Evolutionary conservation across 2,888 invertebrate species (phyloP).

Genomic region (Ormia ochracea): DNA sequence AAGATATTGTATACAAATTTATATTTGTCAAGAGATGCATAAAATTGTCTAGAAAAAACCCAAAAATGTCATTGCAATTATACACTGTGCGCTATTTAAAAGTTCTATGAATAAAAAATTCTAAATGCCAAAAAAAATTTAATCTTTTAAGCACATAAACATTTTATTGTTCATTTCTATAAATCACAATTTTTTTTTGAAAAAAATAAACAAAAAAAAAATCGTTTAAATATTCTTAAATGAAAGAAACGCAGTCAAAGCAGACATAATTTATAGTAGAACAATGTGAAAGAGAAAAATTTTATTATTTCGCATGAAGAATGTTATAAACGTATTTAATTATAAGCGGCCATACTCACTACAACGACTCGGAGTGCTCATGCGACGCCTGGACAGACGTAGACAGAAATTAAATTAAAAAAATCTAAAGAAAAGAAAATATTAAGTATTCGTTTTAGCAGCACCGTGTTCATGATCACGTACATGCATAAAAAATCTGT

Average conservation of each 20-base stretch:
- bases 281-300: neutral
- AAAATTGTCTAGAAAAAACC: too few species aligned
- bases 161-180: neutral
- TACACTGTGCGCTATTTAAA: too few species aligned
- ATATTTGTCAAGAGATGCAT: too few species aligned
- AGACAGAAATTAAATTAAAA: neutral
- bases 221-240: neutral
- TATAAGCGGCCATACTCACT: neutral
- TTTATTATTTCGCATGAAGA: neutral
- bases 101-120: too few species aligned
- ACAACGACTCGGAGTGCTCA: neutral
- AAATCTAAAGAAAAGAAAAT: neutral
- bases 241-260: neutral
- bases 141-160: neutral
- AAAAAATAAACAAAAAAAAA: too few species aligned
- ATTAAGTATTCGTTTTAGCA: neutral
- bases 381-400: neutral
- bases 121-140: too few species aligned
- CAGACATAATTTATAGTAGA: slow-evolving; percentile 20
- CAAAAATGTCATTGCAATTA: too few species aligned
- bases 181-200: slow-evolving; percentile 25
- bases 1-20: too few species aligned
- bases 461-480: slow-evolving; percentile 42
- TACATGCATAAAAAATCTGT: slow-evolving; percentile 15
- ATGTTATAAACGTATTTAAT: neutral